Evolutionary conservation across 2,888 invertebrate genomes (phyloP).

Genomic region (Parelbella ahira): DNA sequence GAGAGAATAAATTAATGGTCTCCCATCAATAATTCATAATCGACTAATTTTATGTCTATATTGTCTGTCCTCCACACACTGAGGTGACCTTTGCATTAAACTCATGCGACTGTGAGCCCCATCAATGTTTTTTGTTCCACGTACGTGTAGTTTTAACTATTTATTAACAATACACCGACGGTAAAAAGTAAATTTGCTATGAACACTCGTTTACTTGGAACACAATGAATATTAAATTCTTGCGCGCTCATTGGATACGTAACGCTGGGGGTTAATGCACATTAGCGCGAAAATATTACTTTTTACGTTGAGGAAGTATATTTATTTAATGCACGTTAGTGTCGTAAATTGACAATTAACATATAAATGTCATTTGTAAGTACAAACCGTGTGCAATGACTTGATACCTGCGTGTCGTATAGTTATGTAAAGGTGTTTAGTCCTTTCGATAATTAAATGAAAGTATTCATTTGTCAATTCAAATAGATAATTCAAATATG

Average conservation of each 20-base stretch:
- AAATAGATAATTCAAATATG: too few relatives aligned
- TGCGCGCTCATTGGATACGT: constrained; percentile 12
- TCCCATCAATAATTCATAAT: constrained; percentile 8
- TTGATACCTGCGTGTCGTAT: too few relatives aligned
- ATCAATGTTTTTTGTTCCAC: constrained; percentile 1
- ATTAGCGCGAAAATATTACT: too few relatives aligned
- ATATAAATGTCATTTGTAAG: too few relatives aligned
- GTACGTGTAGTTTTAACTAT: constrained; percentile 19
- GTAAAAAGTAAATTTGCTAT: constrained; percentile 26
- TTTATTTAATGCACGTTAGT: too few relatives aligned
- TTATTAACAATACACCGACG: constrained; percentile 7
- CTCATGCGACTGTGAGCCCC: constrained; percentile 7
- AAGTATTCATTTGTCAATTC: too few relatives aligned
- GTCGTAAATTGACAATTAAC: too few relatives aligned
- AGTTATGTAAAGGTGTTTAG: too few relatives aligned
- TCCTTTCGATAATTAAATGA: too few relatives aligned
- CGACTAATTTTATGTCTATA: constrained; percentile 13
- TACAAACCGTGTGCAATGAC: too few relatives aligned
- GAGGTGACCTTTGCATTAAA: constrained; percentile 1
- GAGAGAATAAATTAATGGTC: too few relatives aligned
- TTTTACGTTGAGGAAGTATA: too few relatives aligned
- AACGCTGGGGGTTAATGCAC: constrained; percentile 27
- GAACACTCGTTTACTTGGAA: constrained; percentile 29
- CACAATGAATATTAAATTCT: constrained; percentile 35
- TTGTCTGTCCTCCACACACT: not conserved